phyloP scores from a whole-genome alignment of 2,797 vertebrate genomes.

The Parambassis ranga region DNA sequence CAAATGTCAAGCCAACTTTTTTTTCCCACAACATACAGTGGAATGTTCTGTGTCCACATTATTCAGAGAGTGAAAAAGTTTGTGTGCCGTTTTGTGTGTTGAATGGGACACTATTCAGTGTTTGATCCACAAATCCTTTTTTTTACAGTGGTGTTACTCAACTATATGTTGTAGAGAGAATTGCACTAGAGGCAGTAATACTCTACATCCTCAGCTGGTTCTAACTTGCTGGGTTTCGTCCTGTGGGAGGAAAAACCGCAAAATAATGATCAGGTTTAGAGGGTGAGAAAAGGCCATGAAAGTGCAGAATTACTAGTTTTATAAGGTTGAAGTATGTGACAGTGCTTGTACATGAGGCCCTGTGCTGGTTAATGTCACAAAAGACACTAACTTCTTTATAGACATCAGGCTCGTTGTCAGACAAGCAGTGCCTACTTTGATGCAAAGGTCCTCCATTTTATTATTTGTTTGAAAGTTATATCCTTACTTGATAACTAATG shows the following conservation, averaged over 20 bases:
- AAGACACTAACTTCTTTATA: too few relatives aligned
- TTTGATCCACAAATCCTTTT: accelerated
- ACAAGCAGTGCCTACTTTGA: too few relatives aligned
- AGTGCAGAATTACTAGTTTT: too few relatives aligned
- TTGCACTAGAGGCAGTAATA: neutral
- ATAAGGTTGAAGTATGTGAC: too few relatives aligned
- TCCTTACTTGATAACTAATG: too few relatives aligned
- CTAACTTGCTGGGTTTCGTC: neutral
- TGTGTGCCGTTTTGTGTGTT: neutral
- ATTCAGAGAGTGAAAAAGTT: neutral
- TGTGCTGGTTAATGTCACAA: too few relatives aligned
- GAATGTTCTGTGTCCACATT: neutral
- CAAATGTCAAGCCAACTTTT: neutral
- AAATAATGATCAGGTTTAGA: neutral
- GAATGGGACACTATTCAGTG: neutral
- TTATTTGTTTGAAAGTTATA: too few relatives aligned
- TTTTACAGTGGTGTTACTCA: neutral
- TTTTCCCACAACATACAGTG: neutral
- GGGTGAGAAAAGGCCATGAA: neutral
- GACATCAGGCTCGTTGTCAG: too few relatives aligned
- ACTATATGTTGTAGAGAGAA: neutral
- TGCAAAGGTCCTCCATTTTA: too few relatives aligned
- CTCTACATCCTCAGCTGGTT: neutral
- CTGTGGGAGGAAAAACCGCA: neutral
- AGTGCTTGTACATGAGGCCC: too few relatives aligned